A percentile compares a stretch with the other conserved stretches of the same genome.
Conservation (phyloP, 1,140 invertebrate species). For the Eupeodes corollae region DNA sequence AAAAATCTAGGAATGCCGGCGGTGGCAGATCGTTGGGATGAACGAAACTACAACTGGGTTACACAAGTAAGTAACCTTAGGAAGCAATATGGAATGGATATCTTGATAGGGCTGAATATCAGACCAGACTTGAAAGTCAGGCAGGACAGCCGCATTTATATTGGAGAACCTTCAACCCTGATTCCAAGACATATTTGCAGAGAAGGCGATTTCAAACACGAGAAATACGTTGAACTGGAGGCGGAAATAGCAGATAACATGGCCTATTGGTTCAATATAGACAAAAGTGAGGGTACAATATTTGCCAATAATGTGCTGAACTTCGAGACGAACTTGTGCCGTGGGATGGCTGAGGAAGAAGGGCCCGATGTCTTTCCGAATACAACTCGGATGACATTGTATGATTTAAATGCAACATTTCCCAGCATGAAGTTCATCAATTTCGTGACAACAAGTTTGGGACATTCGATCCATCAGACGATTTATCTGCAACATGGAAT, state of each 20-base stretch:
- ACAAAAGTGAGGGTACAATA: constrained; percentile 12
- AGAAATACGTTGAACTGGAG: constrained; percentile 13
- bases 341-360: constrained; percentile 15
- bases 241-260: constrained; percentile 18
- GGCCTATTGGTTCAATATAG: constrained; percentile 17
- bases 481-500: constrained; percentile 17
- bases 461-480: too few relatives aligned
- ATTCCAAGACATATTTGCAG: constrained; percentile 25
- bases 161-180: constrained; percentile 25
- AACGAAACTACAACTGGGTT: constrained; percentile 17
- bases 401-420: too few relatives aligned
- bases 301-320: constrained; percentile 22
- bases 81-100: constrained; percentile 24
- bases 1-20: constrained; percentile 18
- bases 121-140: constrained; percentile 14
- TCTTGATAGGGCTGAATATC: constrained; percentile 22
- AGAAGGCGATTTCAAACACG: constrained; percentile 6
- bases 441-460: too few relatives aligned
- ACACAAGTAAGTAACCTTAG: constrained; percentile 16
- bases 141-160: constrained; percentile 18
- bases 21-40: constrained; percentile 15
- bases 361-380: constrained; percentile 2
- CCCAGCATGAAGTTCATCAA: too few relatives aligned
- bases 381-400: not conserved
- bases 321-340: constrained; percentile 31